phyloP scores from a whole-genome alignment of 2,888 invertebrate species.

The Peribatodes rhomboidaria region DNA sequence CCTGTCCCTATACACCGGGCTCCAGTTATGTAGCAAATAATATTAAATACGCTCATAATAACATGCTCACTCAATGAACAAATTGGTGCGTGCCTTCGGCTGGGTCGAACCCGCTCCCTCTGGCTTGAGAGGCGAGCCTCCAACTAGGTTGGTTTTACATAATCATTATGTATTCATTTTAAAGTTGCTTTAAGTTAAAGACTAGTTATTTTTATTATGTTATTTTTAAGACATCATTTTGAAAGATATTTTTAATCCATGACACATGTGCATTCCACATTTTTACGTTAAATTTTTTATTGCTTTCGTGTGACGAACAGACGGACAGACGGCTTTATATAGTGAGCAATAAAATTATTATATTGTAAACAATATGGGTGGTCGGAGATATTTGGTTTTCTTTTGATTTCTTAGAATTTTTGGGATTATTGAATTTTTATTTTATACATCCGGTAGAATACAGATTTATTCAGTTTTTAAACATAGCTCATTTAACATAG shows the following conservation, averaged over 20 bases:
- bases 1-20: too few relatives aligned
- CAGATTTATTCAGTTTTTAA: too few relatives aligned
- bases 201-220: neutral
- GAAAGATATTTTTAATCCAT: conserved; percentile 9
- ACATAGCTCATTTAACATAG: too few relatives aligned
- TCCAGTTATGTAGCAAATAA: too few relatives aligned
- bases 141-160: too few relatives aligned
- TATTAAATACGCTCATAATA: too few relatives aligned
- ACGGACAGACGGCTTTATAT: conserved; percentile 14
- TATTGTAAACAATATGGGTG: conserved; percentile 30
- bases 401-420: conserved; percentile 22
- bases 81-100: too few relatives aligned
- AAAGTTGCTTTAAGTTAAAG: too few relatives aligned
- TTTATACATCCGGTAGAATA: conserved; percentile 8
- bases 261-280: conserved; percentile 23
- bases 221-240: neutral
- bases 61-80: too few relatives aligned
- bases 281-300: conserved; percentile 28
- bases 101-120: too few relatives aligned
- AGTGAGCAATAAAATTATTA: conserved; percentile 25
- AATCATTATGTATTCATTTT: too few relatives aligned
- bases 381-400: conserved; percentile 23
- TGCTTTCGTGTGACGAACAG: conserved; percentile 15
- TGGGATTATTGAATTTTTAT: neutral
- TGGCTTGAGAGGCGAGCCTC: too few relatives aligned